Percentiles rank a stretch among this genome's conserved stretches.
phyloP scores from a whole-genome alignment of 23 tunicate genomes.

The Halocynthia roretzi region DNA sequence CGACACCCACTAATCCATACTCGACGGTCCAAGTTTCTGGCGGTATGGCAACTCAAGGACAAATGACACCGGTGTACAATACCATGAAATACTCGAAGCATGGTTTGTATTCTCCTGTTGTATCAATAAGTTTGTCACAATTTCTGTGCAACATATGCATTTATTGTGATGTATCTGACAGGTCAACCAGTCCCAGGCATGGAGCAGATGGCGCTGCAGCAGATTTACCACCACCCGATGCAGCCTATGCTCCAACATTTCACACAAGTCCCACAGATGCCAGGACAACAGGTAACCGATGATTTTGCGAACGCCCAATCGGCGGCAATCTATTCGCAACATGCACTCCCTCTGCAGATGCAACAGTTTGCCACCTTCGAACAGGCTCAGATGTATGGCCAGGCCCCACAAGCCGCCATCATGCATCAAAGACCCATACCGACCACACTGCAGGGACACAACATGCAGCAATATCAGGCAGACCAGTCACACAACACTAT shows the following conservation, averaged over 20 bases:
- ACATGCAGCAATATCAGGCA: conserved; percentile 8
- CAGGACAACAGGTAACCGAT: conserved; percentile 16
- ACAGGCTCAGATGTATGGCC: not conserved
- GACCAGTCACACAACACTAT: not conserved
- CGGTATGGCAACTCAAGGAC: too few species aligned
- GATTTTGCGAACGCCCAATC: not conserved
- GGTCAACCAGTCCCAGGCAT: too few species aligned
- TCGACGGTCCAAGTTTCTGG: too few species aligned
- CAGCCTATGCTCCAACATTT: conserved; percentile 6
- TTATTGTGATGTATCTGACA: too few species aligned
- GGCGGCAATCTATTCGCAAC: not conserved
- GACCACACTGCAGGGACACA: conserved; percentile 8
- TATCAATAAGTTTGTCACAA: too few species aligned
- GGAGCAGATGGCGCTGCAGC: not conserved
- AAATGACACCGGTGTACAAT: too few species aligned
- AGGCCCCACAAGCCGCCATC: conserved; percentile 9
- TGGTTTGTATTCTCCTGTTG: too few species aligned
- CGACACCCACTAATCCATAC: too few species aligned
- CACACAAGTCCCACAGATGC: not conserved
- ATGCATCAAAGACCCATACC: conserved; percentile 13
- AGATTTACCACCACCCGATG: not conserved
- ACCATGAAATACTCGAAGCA: too few species aligned
- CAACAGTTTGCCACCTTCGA: conserved; percentile 5
- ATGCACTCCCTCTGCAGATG: not conserved
- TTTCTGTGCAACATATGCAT: too few species aligned